phyloP scores from a whole-genome alignment of 2,888 invertebrate genomes.

The Notocelia uddmanniana region DNA sequence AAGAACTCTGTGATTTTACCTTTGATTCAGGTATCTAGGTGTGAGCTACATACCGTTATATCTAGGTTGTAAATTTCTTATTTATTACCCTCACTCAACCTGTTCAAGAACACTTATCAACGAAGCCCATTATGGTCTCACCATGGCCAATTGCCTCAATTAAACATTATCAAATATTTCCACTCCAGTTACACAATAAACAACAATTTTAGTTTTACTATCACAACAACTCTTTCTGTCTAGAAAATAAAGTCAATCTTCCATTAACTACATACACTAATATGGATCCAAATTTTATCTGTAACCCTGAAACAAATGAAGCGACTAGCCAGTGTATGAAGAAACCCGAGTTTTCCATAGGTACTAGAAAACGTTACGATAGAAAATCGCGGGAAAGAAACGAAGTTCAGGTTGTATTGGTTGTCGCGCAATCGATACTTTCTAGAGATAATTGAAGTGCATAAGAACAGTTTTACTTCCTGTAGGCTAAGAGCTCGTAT shows the following conservation, averaged over 20 bases:
- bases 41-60: background rate
- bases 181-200: conserved; percentile 17
- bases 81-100: background rate
- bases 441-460: conserved; percentile 40
- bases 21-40: too few species aligned
- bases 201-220: background rate
- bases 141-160: conserved; percentile 23
- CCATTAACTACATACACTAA: background rate
- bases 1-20: too few species aligned
- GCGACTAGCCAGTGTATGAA: conserved; percentile 17
- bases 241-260: conserved; percentile 6
- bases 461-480: conserved; percentile 27
- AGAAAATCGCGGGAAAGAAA: conserved; percentile 3
- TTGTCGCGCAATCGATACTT: conserved; percentile 36
- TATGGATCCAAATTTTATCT: conserved; percentile 2
- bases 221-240: conserved; percentile 3
- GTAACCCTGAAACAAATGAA: conserved; percentile 32
- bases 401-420: conserved; percentile 26
- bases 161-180: conserved; percentile 37
- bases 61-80: background rate
- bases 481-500: conserved; percentile 26
- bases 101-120: background rate
- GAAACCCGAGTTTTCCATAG: conserved; percentile 12
- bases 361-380: conserved; percentile 3
- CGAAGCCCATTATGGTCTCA: conserved; percentile 14